Conservation (phyloP, 2,113 vertebrate species). For the Isurus oxyrinchus region DNA sequence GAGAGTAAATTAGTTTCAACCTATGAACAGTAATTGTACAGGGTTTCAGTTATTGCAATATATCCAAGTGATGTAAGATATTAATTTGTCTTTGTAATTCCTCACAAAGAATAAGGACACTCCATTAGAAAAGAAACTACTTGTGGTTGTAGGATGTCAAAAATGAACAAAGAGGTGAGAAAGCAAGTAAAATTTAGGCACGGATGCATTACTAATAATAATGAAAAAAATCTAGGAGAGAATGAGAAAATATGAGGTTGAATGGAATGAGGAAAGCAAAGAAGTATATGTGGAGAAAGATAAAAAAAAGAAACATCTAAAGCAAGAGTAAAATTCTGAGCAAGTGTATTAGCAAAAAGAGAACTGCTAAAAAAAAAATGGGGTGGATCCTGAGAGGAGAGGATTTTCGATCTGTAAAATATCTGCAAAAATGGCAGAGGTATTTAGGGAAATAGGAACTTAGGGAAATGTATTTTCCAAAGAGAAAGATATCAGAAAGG, state of each 20-base stretch:
- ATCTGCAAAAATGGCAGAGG: neutral
- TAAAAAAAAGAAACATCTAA: neutral
- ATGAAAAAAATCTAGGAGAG: neutral
- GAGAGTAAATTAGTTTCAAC: neutral
- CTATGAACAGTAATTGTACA: neutral
- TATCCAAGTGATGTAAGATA: neutral
- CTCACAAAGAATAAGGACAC: neutral
- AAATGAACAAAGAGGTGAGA: neutral
- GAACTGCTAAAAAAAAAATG: neutral
- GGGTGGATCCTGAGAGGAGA: neutral
- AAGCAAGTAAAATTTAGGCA: neutral
- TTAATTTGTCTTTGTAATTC: neutral
- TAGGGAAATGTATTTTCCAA: neutral
- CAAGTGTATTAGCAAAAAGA: neutral
- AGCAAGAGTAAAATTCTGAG: neutral
- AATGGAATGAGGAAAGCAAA: neutral
- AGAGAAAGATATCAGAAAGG: neutral
- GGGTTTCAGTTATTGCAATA: no score
- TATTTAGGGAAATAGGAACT: no score
- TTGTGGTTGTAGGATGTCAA: neutral
- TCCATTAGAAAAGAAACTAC: neutral
- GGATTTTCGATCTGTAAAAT: no score
- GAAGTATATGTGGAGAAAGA: neutral
- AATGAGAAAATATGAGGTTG: neutral
- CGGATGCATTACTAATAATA: neutral